A percentile compares a stretch with the other conserved stretches of the same genome.
Conservation (phyloP, 2,797 vertebrate species). For the Tragopan temminckii region DNA sequence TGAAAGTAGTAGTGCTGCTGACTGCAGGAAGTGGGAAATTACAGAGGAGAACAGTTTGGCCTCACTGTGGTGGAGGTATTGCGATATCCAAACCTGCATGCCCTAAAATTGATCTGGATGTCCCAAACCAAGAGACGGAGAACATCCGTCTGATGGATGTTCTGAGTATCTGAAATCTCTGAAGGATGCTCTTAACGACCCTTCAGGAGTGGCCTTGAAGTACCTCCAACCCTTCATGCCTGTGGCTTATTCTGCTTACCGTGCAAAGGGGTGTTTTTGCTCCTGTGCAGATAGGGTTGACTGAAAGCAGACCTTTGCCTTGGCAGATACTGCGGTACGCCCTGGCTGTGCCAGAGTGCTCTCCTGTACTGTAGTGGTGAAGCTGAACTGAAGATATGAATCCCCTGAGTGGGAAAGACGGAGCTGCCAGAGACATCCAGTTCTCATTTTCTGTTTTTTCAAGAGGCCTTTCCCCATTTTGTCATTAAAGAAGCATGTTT, state of each 20-base stretch:
- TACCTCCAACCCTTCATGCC: neutral
- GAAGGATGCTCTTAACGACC: neutral
- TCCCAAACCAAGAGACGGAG: neutral
- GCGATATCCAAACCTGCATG: too few relatives aligned
- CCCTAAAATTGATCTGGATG: neutral
- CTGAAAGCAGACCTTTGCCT: neutral
- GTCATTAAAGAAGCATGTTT: neutral
- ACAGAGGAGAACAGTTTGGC: neutral
- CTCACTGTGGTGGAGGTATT: neutral
- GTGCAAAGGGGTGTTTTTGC: neutral
- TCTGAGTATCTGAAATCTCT: neutral
- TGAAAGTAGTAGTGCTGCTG: neutral
- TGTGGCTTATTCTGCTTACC: neutral
- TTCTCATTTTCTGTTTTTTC: neutral
- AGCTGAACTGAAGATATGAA: neutral
- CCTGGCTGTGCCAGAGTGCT: neutral
- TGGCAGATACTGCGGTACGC: neutral
- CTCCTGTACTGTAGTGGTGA: neutral
- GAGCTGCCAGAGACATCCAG: neutral
- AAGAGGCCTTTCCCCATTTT: neutral
- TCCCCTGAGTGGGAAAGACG: neutral
- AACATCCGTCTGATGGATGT: neutral
- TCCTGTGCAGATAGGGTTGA: neutral
- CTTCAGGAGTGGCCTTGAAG: neutral
- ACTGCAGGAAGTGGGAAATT: neutral